phyloP scores from a whole-genome alignment of 2,113 vertebrate species.

The Alectura lathami region DNA sequence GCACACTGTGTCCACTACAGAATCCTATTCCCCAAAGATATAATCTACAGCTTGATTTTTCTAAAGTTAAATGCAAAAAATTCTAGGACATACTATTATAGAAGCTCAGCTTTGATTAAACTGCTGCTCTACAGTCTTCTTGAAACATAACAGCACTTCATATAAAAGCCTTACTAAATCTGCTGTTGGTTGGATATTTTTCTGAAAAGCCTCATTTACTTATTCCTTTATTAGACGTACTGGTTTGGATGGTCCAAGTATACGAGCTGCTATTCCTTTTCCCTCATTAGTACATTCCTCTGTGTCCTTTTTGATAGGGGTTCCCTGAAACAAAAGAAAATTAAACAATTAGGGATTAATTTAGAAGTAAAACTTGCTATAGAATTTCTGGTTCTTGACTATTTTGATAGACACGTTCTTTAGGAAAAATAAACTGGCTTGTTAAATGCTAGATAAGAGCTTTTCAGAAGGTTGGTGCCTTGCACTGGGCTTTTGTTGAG shows the following conservation, averaged over 20 bases:
- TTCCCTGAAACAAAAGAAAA: slow-evolving; percentile 79
- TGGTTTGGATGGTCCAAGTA: slow-evolving; percentile 93
- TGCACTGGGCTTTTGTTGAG: not conserved
- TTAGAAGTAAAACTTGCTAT: not conserved
- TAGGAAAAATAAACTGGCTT: not conserved
- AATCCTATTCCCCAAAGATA: not conserved
- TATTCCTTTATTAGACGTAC: slow-evolving; percentile 74
- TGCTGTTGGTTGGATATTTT: not conserved
- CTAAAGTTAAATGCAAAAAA: not conserved
- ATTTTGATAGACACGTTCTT: not conserved
- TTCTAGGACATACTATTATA: not conserved
- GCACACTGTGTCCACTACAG: not conserved
- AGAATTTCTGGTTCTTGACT: not conserved
- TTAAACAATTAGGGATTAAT: not conserved
- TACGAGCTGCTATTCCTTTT: slow-evolving; percentile 93
- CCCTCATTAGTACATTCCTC: slow-evolving; percentile 89
- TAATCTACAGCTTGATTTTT: not conserved
- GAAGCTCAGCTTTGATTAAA: not conserved
- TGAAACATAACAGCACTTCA: not conserved
- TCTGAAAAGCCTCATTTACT: not conserved
- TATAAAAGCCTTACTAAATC: not conserved
- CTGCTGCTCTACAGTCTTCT: not conserved
- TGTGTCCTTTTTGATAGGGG: slow-evolving; percentile 88
- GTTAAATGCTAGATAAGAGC: not conserved
- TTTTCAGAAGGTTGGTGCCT: not conserved